Base-by-base conservation (phyloP, 2,888 invertebrate species). In the Campoletis raptor region DNA sequence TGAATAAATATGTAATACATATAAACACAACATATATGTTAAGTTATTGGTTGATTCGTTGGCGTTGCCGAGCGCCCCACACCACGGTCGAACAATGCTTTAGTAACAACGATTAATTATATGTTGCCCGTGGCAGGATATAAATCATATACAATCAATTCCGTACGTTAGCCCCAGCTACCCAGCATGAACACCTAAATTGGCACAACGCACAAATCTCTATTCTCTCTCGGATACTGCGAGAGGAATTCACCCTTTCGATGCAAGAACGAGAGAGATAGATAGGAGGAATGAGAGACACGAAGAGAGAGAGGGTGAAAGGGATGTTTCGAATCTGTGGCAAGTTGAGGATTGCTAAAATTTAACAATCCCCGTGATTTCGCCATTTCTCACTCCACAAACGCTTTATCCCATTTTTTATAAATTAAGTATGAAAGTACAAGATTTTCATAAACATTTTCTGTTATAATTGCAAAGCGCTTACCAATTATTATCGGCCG, bases 61-160 rank as follows among this genome's bases (percentile, higher is more conserved):
- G 21, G 9, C 45, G 40, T 42, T n/a, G 40, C 45, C 48, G 42
- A 67, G 61, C 69, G 48, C 77, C 61, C 61, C 48, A 83, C 69
- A 42, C 54, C 64, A 45, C 81, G 36, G 89, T 89, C 89, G 89
- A 91, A 92, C 91, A 92, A 92, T 91, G 90, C 90, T 89, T 90
- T 89, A 89, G 90, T 90, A 90, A 88, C 91, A 89, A 89, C 90
- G 91, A 93, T 93, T 93, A 92, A 93, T 93, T 93, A 90, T 92
- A 92, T 91, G 90, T 92, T 92, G 92, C 91, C 88, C 80, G 89
- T 91, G 91, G 91, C 92, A 91, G 90, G 90, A 88, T 91, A 92
- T 93, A 93, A 93, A 92, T 93, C 92, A 92, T 87, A 79, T 90
- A 91, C 91, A 91, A 92, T 93, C 91, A 92, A 91, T 92, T 92